Evolutionary conservation across 2,113 vertebrate species (phyloP), one percentile per base, ranked within the genome.

Genomic region (Willisornis vidua): DNA sequence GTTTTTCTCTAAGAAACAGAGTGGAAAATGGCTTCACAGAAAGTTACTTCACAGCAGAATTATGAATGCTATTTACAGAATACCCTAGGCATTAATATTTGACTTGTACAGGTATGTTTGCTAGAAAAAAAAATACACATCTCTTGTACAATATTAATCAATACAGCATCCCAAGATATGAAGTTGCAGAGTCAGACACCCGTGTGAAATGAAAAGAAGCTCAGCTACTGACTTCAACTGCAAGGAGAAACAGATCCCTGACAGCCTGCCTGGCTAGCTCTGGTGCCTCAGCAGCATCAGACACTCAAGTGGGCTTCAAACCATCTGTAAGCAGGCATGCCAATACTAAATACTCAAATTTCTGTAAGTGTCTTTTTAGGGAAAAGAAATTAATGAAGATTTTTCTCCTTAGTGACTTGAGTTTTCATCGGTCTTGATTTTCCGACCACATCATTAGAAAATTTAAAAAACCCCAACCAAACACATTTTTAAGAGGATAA

Each of bases 1-100:
- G 96, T 95, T 97, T 96, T 93, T 87, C 88, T 95, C 70, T 65
- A 84, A 41, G 92, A 96, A 96, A 93, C 70, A 95, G 73, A 81
- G 85, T 90, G 57, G 93, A 90, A 97, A 97, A 94, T 35, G 54
- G 73, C 88, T 97, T 87, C 83, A 87, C 62, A 87, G 68, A 92
- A 96, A 92, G 96, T 89, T 78, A 76, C 33, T 93, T 92, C 68
- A 81, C 65, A 95, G 62, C 57, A 78, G 73, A 52, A 93, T 95
- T 95, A 95, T 72, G 65, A 95, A 94, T 3, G n/a, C 57, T 89
- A 83, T 94, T 96, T 94, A 81, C 73, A 92, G 73, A 93, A 92
- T 70, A 94, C 90, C 85, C 45, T 29, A 77, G 92, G 92, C 88
- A 37, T 92, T 95, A 89, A 95, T 95, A 94, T 84, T 93, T 87